These are phyloP conservation scores for rat (Rattus norvegicus) DNA, from an alignment of 2,113 vertebrate species.

Conservation along the genomic window GRCr8 NC_086019.1:209888001-209888500, in stretches of 20 bases:
- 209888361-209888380: not conserved
- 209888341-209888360: not conserved
- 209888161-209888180: not conserved
- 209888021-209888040: not conserved
- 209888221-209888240: not conserved
- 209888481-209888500: not conserved
- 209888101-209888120: not conserved
- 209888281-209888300: too few relatives aligned
- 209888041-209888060: not conserved
- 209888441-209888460: not conserved
- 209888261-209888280: not conserved
- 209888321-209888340: not conserved
- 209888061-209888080: not conserved
- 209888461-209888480: too few relatives aligned
- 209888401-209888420: not conserved
- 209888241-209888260: not conserved
- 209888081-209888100: not conserved
- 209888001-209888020: not conserved
- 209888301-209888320: not conserved
- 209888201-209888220: not conserved
- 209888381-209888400: not conserved
- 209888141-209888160: not conserved
- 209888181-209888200: not conserved
- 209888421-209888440: not conserved
- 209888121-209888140: not conserved